These are phyloP conservation scores for Dasyurus viverrinus DNA, from an alignment of 2,113 vertebrate species.

Conservation along the genomic window DNA sequence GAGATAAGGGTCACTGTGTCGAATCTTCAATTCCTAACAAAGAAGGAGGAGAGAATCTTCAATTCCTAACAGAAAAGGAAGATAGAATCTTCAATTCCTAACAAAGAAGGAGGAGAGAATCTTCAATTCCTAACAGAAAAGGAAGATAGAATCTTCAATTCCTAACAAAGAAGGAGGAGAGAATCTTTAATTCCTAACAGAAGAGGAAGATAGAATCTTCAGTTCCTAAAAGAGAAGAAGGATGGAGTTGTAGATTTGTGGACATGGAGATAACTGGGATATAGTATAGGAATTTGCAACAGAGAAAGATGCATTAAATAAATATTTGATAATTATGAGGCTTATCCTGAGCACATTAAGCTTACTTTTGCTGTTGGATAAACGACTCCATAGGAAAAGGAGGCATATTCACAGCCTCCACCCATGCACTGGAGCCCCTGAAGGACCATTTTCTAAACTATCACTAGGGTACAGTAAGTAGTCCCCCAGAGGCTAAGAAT, in stretches of 20 bases:
- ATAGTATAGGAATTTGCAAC: background rate
- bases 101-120: background rate
- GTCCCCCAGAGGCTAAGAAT: slow-evolving; percentile 49
- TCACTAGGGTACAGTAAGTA: background rate
- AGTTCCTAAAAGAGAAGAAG: background rate
- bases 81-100: too few species aligned
- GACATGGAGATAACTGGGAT: background rate
- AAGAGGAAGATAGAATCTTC: background rate
- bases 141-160: too few species aligned
- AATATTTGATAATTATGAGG: slow-evolving; percentile 27
- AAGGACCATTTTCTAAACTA: slow-evolving; percentile 64
- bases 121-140: background rate
- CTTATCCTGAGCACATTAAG: slow-evolving; percentile 7
- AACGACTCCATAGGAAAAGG: background rate
- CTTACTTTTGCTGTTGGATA: background rate
- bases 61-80: background rate
- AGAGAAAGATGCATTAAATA: background rate
- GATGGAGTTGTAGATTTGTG: background rate
- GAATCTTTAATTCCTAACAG: background rate
- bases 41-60: background rate
- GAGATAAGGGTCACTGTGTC: too few species aligned
- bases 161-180: background rate
- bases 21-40: too few species aligned
- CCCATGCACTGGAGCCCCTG: slow-evolving; percentile 29
- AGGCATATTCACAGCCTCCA: slow-evolving; percentile 16